Evolutionary conservation across 2,113 vertebrate genomes (phyloP).

Genomic region (Zosterops lateralis): DNA sequence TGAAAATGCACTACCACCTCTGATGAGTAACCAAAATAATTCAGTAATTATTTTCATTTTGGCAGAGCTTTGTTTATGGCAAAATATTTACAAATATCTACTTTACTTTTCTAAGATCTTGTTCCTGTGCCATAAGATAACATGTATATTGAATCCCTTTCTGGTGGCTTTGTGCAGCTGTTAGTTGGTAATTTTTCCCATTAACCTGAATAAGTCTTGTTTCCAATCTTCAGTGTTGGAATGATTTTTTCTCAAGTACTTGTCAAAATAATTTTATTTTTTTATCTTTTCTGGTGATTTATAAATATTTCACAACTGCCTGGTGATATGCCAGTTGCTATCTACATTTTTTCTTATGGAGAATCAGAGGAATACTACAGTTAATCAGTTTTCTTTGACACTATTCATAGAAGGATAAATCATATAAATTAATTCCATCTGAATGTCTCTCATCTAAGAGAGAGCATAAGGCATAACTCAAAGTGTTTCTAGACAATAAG

Average conservation of each 20-base stretch:
- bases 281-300: not conserved
- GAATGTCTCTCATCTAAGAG: not conserved
- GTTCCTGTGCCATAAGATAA: not conserved
- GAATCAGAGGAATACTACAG: not conserved
- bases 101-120: not conserved
- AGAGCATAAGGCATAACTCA: not conserved
- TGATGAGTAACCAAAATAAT: not conserved
- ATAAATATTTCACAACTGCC: not conserved
- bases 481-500: slow-evolving; percentile 1
- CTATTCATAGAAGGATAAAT: not conserved
- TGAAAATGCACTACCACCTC: not conserved
- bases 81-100: not conserved
- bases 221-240: not conserved
- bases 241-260: not conserved
- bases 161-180: not conserved
- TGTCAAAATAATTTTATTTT: not conserved
- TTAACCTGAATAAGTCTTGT: not conserved
- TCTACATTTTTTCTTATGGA: not conserved
- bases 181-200: not conserved
- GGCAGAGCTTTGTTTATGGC: not conserved
- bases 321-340: not conserved
- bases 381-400: slow-evolving; percentile 15
- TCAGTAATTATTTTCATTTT: not conserved
- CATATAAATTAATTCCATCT: not conserved
- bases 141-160: not conserved